Percentiles rank a stretch among this genome's conserved stretches.
These are phyloP conservation scores for Helicoverpa armigera DNA, from an alignment of 1,140 invertebrate genomes.

Conservation along the genomic window DNA sequence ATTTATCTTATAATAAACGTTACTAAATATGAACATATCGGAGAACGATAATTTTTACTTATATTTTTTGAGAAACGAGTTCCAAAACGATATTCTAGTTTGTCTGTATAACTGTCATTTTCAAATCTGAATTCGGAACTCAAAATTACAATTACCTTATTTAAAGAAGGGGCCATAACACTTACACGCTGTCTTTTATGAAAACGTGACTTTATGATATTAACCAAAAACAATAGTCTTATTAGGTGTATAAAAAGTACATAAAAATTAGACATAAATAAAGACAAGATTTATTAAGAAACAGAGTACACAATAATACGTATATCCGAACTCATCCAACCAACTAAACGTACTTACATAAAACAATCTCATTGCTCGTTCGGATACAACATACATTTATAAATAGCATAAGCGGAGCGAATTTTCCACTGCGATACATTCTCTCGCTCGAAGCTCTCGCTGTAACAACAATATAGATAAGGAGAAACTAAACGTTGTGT, in stretches of 20 bases:
- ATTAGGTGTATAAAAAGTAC: no score
- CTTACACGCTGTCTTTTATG: no score
- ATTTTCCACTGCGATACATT: conserved; percentile 63
- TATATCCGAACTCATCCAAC: conserved; percentile 13
- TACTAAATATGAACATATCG: background rate
- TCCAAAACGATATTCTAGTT: no score
- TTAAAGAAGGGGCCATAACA: no score
- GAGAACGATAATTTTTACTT: no score
- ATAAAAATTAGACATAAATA: no score
- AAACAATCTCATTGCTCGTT: conserved; percentile 23
- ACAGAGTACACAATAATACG: background rate
- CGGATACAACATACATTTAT: conserved; percentile 50
- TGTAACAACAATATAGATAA: conserved; percentile 45
- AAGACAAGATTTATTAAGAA: background rate
- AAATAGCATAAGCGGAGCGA: conserved; percentile 64
- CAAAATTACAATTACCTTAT: no score
- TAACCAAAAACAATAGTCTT: no score
- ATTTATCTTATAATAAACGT: conserved; percentile 11
- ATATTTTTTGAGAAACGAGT: no score
- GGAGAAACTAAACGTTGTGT: conserved; percentile 25
- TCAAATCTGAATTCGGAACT: no score
- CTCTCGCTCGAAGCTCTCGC: conserved; percentile 35
- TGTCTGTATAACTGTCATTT: no score
- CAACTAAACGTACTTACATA: conserved; percentile 11
- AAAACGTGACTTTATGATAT: no score